These are phyloP conservation scores for Montipora foliosa DNA, from an alignment of 64 coral and sea anemone genomes.

Conservation along the genomic window DNA sequence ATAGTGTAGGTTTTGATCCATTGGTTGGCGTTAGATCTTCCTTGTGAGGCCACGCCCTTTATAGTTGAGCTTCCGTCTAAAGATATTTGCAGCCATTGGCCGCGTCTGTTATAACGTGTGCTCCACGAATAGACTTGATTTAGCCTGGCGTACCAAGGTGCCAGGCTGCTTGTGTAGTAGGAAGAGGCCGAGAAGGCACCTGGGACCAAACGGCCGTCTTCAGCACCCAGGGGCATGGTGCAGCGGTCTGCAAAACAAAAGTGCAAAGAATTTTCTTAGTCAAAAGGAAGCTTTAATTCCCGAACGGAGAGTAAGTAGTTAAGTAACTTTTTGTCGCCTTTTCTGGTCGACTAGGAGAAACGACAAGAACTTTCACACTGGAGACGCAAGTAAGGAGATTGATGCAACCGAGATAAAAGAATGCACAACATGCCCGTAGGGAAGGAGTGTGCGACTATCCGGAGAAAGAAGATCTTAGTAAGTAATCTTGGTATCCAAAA, in stretches of 20 bases:
- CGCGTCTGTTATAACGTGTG: constrained; percentile 53
- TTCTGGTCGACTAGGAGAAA: too few species aligned
- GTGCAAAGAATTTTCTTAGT: not conserved
- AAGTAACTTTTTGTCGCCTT: too few species aligned
- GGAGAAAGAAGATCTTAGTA: too few species aligned
- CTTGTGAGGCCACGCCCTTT: constrained; percentile 81
- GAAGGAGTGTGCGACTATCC: too few species aligned
- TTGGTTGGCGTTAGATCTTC: constrained; percentile 73
- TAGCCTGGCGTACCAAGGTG: constrained; percentile 60
- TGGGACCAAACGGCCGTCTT: constrained; percentile 68
- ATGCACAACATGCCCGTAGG: too few species aligned
- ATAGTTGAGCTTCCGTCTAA: constrained; percentile 51
- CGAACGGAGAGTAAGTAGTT: too few species aligned
- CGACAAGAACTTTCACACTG: too few species aligned
- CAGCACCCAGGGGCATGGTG: constrained; percentile 72
- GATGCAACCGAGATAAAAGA: too few species aligned
- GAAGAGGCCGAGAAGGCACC: constrained; percentile 66
- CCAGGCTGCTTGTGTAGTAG: constrained; percentile 60
- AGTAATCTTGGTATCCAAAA: too few species aligned
- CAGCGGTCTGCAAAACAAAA: constrained; percentile 19
- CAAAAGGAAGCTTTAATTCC: not conserved
- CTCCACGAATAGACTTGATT: constrained; percentile 83
- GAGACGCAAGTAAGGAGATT: too few species aligned
- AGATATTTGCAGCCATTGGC: constrained; percentile 84
- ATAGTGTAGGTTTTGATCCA: constrained; percentile 84